Evolutionary conservation across 2,797 vertebrate genomes (phyloP), one percentile per base, ranked within the genome.

Genomic region (Rallus crepitans): DNA sequence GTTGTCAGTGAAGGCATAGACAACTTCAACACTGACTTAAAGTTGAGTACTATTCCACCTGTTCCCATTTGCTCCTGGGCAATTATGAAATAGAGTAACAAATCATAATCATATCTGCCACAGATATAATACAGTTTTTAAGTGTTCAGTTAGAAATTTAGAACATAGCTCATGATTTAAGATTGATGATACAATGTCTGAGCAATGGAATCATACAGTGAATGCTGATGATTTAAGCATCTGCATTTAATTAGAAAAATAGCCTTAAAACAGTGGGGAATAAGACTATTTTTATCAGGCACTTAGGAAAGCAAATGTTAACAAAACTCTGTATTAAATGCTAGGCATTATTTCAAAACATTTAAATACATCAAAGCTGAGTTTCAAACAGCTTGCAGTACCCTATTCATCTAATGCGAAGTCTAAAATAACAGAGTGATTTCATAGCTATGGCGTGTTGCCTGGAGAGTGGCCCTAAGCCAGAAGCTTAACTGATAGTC

Each of bases 361-460:
- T 94, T 84, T 72, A 90, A 95, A 61, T 96, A 93, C 88, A 94
- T 91, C 76, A 91, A 87, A 90, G 66, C 55, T 60, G 86, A 88
- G 72, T 94, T 94, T 91, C 79, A 91, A 90, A 87, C 87, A 95
- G 90, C 92, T 94, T 92, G 94, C 73, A 27, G 64, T 91, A 52
- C 64, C 71, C 82, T 92, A 87, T 95, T 85, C 71, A 86, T 95
- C 87, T 87, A 77, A 96, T 71, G 64, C 17, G 83, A 88, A 80
- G 92, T 93, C 64, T 63, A 89, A 96, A 96, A 94, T 91, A 95
- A 89, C 81, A 61, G 53, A 82, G 76, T 97, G 96, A 96, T 97
- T 96, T 97, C 96, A 96, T 82, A 91, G 91, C 68, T 57, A 8
- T 97, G 96, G 96, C 96, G 73, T 3, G 1, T 42, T 95, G 97